phyloP scores from a whole-genome alignment of 2,888 invertebrate genomes.

The Drosophila barbarae region DNA sequence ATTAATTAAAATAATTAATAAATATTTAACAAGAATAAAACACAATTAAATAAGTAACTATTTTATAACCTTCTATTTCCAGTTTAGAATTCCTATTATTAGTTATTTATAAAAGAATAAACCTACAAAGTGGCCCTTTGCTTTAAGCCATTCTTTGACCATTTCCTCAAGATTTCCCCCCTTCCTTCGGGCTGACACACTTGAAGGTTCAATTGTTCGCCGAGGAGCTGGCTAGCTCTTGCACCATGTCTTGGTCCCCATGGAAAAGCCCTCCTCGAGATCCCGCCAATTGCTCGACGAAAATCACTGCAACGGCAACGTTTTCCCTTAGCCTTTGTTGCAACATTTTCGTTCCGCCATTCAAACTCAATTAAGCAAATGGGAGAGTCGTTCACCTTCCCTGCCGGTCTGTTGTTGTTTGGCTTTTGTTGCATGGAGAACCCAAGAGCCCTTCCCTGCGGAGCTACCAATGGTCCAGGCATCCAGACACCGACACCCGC shows the following conservation, averaged over 20 bases:
- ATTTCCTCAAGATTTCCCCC: slow-evolving; percentile 1
- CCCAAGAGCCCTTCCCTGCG: slow-evolving; percentile 15
- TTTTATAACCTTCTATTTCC: not conserved
- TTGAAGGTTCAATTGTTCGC: slow-evolving; percentile 23
- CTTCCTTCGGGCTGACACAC: slow-evolving; percentile 6
- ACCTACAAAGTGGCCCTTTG: not conserved
- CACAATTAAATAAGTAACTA: not conserved
- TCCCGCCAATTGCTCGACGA: slow-evolving; percentile 23
- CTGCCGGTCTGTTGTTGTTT: slow-evolving; percentile 19
- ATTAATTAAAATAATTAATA: not conserved
- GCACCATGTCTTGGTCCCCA: slow-evolving; percentile 2
- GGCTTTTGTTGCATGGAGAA: slow-evolving; percentile 22
- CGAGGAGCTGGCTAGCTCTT: slow-evolving; percentile 11
- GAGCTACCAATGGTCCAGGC: slow-evolving; percentile 21
- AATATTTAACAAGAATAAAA: not conserved
- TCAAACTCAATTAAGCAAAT: slow-evolving; percentile 66
- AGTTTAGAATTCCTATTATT: not conserved
- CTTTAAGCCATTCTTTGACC: not conserved
- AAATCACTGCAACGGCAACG: slow-evolving; percentile 42
- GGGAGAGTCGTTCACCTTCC: slow-evolving; percentile 63
- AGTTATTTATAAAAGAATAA: not conserved
- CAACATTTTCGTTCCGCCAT: slow-evolving; percentile 61
- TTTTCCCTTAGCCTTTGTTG: slow-evolving; percentile 30
- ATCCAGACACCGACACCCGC: slow-evolving; percentile 22
- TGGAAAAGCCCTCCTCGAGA: slow-evolving; percentile 26